Base-by-base conservation (phyloP, 1,140 invertebrate species). In the Drosophila albomicans region DNA sequence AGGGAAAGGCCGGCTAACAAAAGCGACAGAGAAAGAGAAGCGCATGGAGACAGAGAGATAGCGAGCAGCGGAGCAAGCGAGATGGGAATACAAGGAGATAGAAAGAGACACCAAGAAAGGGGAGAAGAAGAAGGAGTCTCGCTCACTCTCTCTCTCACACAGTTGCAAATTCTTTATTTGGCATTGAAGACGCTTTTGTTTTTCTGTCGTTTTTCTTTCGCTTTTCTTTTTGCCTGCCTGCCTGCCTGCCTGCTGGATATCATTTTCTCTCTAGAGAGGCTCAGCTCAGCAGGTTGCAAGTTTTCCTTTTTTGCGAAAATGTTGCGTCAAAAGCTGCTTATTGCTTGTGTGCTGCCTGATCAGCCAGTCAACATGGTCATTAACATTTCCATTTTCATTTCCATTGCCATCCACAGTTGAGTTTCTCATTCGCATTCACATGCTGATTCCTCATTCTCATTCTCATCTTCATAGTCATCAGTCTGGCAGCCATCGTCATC, bases 331-430 rank as follows among this genome's bases (percentile, higher is more conserved):
- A 69, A 69, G 65, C 58, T 38, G 51, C 58, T 59, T 69, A 62
- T 28, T 48, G 28, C 30, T 32, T 25, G 28, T 15, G 25, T 15
- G 49, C 20, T 72, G 51, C 63, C 20, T 30, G 63, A 73, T 73
- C 70, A 59, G 54, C 20, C 63, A 57, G 63, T 73, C 69, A 73
- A 59, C 54, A 73, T 58, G 54, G 49, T 30, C 75, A 77, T 77
- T 72, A 73, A 62, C 75, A 73, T 77, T 66, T 62, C 57, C 69
- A 76, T 66, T 64, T 58, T 8, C 58, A 64, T 54, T 66, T 61
- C 41, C 58, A 51, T 30, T 45, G 11, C 13, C 58, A 45, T 56
- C 25, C 32, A 32, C 32, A 32, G 5, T 32, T 6, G 5, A 32
- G 32, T 8, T 59, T 5, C 13, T 15, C 11, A 51, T n/a, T 49